Evolutionary conservation across 2,888 invertebrate genomes (phyloP), one percentile per base, ranked within the genome.

Genomic region (Mythimna pallens): DNA sequence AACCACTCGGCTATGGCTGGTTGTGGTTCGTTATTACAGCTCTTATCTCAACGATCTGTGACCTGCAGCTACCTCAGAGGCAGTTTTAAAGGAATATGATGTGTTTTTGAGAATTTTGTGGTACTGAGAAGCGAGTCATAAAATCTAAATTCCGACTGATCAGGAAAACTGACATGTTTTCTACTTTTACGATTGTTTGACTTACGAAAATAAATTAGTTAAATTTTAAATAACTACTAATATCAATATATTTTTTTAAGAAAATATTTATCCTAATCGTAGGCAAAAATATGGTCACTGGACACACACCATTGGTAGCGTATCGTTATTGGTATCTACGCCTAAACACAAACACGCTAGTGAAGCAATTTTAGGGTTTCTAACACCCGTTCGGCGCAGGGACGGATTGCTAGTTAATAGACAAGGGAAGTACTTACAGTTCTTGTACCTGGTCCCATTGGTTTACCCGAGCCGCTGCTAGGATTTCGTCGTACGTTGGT

Each of bases 381-480:
- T n/a, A n/a, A n/a, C n/a, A n/a, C n/a, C n/a, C n/a, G n/a, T n/a
- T n/a, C n/a, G 40, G 3, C 10, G 0, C 40, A 12, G 40, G 40
- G 40, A 40, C 40, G 12, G 12, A 12, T 40, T 4, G 12, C 40
- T 40, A 3, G 12, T 12, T 40, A 12, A 40, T 3, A 40, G 4
- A 40, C 12, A 10, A 6, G 36, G 0, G 17, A 25, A 12, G 10
- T 22, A 74, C 86, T 86, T 78, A 86, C 86, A 82, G 58, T 20
- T 73, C 8, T 36, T 85, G 78, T 3, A 87, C 30, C 14, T 73
- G 54, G 0, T 80, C 77, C 82, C 82, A 85, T 40, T 86, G 76
- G 10, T 74, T 75, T 9, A 73, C 22, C 25, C 62, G 70, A 1
- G 87, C 79, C 2, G 84, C 79, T 43, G 59, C 65, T n/a, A 86